Evolutionary conservation across 2,888 invertebrate species (phyloP).

Genomic region (Philaethria dido): DNA sequence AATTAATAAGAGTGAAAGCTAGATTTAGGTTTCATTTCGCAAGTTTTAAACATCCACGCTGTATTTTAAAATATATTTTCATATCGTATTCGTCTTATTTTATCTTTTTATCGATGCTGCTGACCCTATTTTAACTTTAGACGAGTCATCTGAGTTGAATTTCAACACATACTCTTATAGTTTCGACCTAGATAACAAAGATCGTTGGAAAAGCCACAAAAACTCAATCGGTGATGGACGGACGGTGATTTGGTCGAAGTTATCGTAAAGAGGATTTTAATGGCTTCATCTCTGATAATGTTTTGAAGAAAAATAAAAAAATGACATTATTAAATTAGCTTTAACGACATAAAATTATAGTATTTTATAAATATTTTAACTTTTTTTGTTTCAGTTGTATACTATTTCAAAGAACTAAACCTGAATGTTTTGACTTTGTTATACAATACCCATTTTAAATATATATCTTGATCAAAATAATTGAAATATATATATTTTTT

Average conservation of each 20-base stretch:
- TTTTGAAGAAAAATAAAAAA: not conserved
- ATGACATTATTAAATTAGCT: not conserved
- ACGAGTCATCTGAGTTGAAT: slow-evolving; percentile 14
- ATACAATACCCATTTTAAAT: too few species aligned
- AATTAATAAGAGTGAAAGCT: not conserved
- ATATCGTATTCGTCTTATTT: slow-evolving; percentile 6
- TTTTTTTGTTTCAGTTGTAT: too few species aligned
- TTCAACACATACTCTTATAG: slow-evolving; percentile 13
- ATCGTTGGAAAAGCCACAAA: slow-evolving; percentile 22
- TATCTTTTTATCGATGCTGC: slow-evolving; percentile 5
- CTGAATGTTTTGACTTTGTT: too few species aligned
- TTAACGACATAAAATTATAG: not conserved
- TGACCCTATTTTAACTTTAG: slow-evolving; percentile 13
- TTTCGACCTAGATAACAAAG: slow-evolving; percentile 16
- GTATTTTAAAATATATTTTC: slow-evolving; percentile 4
- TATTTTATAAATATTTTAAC: too few species aligned
- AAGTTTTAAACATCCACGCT: not conserved
- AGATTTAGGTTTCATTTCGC: not conserved
- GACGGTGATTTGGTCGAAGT: slow-evolving; percentile 23
- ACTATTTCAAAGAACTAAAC: too few species aligned
- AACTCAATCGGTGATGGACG: slow-evolving; percentile 20
- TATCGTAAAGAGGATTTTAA: slow-evolving; percentile 17
- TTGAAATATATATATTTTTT: too few species aligned
- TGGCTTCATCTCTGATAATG: not conserved
- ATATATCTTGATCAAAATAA: too few species aligned